Conservation (phyloP, 2,797 vertebrate species). For the Cyprinodon diabolis region DNA sequence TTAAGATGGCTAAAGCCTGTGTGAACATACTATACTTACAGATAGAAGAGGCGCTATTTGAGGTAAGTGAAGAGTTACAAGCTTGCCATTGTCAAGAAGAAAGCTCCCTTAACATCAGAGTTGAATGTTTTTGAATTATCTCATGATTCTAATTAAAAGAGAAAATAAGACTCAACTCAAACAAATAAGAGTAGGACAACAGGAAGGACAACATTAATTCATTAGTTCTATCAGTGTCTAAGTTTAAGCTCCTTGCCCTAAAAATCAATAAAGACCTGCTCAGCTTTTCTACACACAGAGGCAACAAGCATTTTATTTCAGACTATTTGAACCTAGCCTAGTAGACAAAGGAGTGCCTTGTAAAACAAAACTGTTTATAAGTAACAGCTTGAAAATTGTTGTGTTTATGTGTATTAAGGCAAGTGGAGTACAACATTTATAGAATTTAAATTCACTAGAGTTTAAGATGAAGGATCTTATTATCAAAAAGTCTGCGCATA, state of each 20-base stretch:
- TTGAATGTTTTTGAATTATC: constrained; percentile 28
- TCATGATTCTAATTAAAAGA: constrained; percentile 27
- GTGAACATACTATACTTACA: constrained; percentile 32
- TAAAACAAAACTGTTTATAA: neutral
- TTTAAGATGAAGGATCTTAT: neutral
- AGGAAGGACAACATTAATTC: constrained; percentile 7
- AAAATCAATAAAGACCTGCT: neutral
- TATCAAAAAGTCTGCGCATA: too few species aligned
- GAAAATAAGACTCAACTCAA: constrained; percentile 3
- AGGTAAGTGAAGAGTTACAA: constrained; percentile 26
- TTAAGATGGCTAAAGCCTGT: constrained; percentile 40
- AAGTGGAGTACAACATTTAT: neutral
- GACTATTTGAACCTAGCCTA: neutral
- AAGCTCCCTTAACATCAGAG: constrained; percentile 24
- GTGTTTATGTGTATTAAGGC: neutral
- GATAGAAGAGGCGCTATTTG: constrained; percentile 36
- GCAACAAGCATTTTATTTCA: neutral
- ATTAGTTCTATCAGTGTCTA: constrained; percentile 28
- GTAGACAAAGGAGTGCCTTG: neutral
- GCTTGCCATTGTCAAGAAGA: constrained; percentile 15
- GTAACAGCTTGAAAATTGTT: neutral
- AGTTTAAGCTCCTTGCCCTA: constrained; percentile 20
- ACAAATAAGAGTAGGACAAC: constrained; percentile 8
- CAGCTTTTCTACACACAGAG: constrained; percentile 7
- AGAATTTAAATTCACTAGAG: neutral